Conservation (phyloP, 2,888 invertebrate genomes). For the Taphrorychus bicolor region DNA sequence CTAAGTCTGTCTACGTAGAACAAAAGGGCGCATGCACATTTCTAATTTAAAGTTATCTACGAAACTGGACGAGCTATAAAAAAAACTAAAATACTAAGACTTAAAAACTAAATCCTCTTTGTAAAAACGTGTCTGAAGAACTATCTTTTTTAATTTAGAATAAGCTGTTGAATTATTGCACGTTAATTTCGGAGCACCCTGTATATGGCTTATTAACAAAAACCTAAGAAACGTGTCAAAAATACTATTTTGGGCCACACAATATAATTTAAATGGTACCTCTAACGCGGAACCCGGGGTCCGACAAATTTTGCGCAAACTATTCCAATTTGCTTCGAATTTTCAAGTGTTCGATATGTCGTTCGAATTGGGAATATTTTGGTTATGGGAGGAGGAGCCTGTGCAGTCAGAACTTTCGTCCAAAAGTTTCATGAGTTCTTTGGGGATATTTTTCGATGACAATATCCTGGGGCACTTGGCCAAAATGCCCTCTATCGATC, state of each 20-base stretch:
- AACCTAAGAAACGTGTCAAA: constrained; percentile 14
- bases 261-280: constrained; percentile 43
- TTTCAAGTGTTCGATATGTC: constrained; percentile 54
- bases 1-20: no score
- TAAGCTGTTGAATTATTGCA: no score
- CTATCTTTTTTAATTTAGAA: no score
- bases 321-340: constrained; percentile 46
- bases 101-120: no score
- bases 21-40: no score
- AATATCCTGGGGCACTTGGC: constrained; percentile 70
- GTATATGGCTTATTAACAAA: no score
- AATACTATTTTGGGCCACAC: constrained; percentile 19
- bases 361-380: constrained; percentile 50
- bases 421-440: constrained; percentile 60
- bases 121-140: no score
- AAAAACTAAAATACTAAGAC: no score
- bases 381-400: constrained; percentile 44
- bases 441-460: constrained; percentile 66
- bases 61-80: no score
- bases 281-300: constrained; percentile 44
- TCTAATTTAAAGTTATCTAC: no score
- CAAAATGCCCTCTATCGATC: constrained; percentile 61
- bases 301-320: constrained; percentile 46
- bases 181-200: no score
- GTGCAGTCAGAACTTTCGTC: constrained; percentile 48